phyloP scores from a whole-genome alignment of 2,797 vertebrate genomes.

The Margarornis squamiger region DNA sequence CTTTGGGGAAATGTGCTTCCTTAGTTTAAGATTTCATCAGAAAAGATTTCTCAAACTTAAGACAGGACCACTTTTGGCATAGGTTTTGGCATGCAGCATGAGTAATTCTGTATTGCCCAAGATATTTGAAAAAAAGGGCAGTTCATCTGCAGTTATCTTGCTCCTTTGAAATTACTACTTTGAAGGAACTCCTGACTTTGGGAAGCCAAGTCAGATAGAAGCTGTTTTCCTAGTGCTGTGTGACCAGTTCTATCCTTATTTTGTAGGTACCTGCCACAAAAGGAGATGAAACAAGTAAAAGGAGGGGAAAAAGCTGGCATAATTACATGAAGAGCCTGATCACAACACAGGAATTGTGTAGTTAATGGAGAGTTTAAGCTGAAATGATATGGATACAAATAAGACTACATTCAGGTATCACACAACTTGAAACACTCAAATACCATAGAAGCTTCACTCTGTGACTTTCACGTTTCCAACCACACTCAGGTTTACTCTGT shows the following conservation, averaged over 20 bases:
- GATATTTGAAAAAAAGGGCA: background rate
- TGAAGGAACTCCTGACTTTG: background rate
- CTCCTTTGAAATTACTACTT: background rate
- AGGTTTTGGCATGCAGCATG: background rate
- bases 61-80: background rate
- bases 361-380: background rate
- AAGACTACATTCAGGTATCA: background rate
- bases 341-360: background rate
- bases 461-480: background rate
- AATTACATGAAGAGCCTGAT: background rate
- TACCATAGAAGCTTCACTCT: background rate
- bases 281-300: background rate
- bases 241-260: background rate
- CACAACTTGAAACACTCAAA: background rate
- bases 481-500: background rate
- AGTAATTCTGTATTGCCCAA: background rate
- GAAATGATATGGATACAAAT: background rate
- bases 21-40: background rate
- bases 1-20: fast-evolving
- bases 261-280: background rate
- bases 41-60: background rate
- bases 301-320: background rate
- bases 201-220: background rate
- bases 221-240: background rate
- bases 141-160: background rate